A percentile compares a stretch with the other conserved stretches of the same genome.
phyloP scores from a whole-genome alignment of 2,113 vertebrate species.

The Sceloporus undulatus region DNA sequence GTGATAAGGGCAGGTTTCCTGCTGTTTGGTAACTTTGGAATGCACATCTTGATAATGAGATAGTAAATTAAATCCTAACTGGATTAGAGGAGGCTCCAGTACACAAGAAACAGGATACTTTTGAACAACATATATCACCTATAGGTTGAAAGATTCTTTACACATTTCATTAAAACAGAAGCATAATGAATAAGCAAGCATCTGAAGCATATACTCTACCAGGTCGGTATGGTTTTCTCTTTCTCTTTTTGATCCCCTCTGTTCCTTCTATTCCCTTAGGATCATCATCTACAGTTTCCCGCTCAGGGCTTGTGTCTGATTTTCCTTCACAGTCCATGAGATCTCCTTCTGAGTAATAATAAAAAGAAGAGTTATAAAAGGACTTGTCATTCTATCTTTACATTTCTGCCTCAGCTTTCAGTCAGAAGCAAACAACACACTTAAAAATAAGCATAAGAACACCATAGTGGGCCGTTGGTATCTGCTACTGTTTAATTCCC shows the following conservation, averaged over 20 bases:
- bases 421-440: not conserved
- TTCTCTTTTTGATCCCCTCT: slow-evolving; percentile 92
- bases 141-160: not conserved
- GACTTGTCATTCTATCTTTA: not conserved
- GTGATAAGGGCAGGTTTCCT: fast-evolving
- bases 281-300: slow-evolving; percentile 86
- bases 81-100: not conserved
- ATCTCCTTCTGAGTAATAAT: slow-evolving; percentile 84
- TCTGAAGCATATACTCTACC: slow-evolving; percentile 75
- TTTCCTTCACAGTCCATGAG: slow-evolving; percentile 93
- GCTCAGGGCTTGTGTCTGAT: slow-evolving; percentile 96
- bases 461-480: not conserved
- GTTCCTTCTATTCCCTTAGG: slow-evolving; percentile 82
- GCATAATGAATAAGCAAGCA: not conserved
- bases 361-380: slow-evolving; percentile 49
- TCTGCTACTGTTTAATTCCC: no score
- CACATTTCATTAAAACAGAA: not conserved
- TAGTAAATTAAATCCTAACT: slow-evolving; percentile 20
- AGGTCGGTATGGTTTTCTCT: slow-evolving; percentile 98
- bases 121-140: not conserved
- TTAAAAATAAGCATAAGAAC: not conserved
- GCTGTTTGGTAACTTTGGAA: not conserved
- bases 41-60: not conserved
- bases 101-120: not conserved
- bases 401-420: not conserved